These are phyloP conservation scores for Orius insidiosus DNA, from an alignment of 1,140 invertebrate genomes.

Conservation along the genomic window DNA sequence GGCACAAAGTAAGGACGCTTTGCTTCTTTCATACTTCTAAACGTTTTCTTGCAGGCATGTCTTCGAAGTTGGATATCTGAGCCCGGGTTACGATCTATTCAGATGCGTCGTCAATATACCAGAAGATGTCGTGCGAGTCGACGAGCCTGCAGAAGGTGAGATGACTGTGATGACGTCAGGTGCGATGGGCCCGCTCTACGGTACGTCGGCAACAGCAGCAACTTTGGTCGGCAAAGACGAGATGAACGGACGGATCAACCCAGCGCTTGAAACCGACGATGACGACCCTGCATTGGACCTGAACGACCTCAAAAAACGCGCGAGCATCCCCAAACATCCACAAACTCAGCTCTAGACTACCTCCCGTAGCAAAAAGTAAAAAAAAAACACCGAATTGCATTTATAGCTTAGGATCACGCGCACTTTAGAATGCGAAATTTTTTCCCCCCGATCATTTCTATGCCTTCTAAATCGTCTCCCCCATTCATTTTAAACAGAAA, in stretches of 20 bases:
- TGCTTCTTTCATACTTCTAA: not conserved
- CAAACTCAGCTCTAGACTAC: slow-evolving; percentile 9
- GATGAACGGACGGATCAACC: slow-evolving; percentile 85
- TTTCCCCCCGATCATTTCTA: too few relatives aligned
- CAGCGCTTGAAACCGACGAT: slow-evolving; percentile 79
- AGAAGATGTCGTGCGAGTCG: slow-evolving; percentile 62
- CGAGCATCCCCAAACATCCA: not conserved
- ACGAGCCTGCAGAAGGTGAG: slow-evolving; percentile 65
- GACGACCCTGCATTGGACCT: slow-evolving; percentile 29
- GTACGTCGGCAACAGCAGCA: slow-evolving; percentile 43
- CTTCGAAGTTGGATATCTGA: slow-evolving; percentile 65
- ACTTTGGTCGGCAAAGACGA: slow-evolving; percentile 64
- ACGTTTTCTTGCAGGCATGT: slow-evolving; percentile 34
- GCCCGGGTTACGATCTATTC: slow-evolving; percentile 79
- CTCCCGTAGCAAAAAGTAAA: too few relatives aligned
- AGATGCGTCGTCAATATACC: slow-evolving; percentile 94
- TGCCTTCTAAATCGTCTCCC: too few relatives aligned
- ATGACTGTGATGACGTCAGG: slow-evolving; percentile 39
- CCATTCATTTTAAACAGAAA: too few relatives aligned
- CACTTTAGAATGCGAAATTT: too few relatives aligned
- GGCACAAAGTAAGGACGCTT: slow-evolving; percentile 40
- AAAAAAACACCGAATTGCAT: too few relatives aligned
- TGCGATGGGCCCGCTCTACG: slow-evolving; percentile 27
- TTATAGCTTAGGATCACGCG: too few relatives aligned
- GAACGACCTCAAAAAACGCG: slow-evolving; percentile 8